A percentile compares a stretch with the other conserved stretches of the same genome.
Evolutionary conservation across 2,797 vertebrate genomes (phyloP).

Genomic region (Xenops minutus): DNA sequence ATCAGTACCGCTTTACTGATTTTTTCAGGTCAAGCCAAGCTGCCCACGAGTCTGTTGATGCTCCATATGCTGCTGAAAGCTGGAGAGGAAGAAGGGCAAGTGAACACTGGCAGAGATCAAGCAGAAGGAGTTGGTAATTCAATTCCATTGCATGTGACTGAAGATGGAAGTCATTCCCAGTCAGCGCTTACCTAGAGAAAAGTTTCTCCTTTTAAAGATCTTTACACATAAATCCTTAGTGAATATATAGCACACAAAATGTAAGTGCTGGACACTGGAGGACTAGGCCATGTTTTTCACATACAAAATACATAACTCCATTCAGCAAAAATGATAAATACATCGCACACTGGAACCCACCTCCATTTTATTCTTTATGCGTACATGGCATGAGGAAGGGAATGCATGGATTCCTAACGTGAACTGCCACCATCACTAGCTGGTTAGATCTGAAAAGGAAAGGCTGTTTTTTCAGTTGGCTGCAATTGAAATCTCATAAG

Average conservation of each 20-base stretch:
- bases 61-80: slow-evolving; percentile 42
- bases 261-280: neutral
- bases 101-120: slow-evolving; percentile 9
- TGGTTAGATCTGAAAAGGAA: slow-evolving; percentile 34
- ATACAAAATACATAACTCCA: neutral
- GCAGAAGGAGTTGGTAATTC: neutral
- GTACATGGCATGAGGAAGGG: accelerated
- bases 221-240: neutral
- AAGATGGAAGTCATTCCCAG: neutral
- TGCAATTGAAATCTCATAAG: slow-evolving; percentile 48
- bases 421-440: neutral
- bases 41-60: slow-evolving; percentile 16
- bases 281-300: neutral
- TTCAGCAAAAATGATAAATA: neutral
- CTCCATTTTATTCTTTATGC: neutral
- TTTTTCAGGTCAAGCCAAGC: slow-evolving; percentile 53
- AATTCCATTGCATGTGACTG: neutral
- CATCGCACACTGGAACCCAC: neutral
- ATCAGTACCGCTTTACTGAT: slow-evolving; percentile 1
- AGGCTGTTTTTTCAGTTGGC: slow-evolving; percentile 44
- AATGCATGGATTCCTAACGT: neutral
- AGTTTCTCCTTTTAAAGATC: neutral
- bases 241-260: neutral
- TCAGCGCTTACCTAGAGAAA: neutral
- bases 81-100: slow-evolving; percentile 38